These are phyloP conservation scores for Colletes latitarsis DNA, from an alignment of 1,140 invertebrate genomes.

Conservation along the genomic window DNA sequence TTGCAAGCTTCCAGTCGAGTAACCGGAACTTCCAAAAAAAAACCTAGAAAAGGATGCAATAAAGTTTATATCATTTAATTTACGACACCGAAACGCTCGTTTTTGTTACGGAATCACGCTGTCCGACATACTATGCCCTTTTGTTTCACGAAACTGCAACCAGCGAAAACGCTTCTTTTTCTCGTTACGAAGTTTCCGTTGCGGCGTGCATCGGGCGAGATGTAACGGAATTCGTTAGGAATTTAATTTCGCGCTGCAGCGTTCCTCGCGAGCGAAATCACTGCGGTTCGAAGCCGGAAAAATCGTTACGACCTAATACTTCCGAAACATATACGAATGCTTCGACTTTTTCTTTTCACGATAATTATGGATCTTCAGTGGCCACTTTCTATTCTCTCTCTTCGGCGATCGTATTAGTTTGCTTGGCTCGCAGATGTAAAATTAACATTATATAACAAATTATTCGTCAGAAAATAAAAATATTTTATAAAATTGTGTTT, in stretches of 20 bases:
- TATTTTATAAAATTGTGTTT: no score
- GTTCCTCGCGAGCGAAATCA: conserved; percentile 29
- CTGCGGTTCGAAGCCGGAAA: conserved; percentile 23
- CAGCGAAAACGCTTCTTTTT: conserved; percentile 32
- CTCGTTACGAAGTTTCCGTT: conserved; percentile 40
- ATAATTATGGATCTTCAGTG: background rate
- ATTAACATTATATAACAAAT: no score
- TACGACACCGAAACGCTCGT: background rate
- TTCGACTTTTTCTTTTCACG: background rate
- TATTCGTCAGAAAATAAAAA: no score
- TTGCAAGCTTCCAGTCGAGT: no score
- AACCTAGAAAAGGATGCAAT: background rate
- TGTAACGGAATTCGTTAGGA: conserved; percentile 61
- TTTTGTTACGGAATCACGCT: conserved; percentile 23
- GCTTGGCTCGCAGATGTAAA: no score
- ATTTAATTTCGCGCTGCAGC: conserved; percentile 57
- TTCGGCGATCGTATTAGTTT: background rate
- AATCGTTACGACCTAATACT: conserved; percentile 47
- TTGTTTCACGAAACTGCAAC: conserved; percentile 5
- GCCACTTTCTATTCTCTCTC: conserved; percentile 3
- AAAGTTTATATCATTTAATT: conserved; percentile 22
- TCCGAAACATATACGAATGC: conserved; percentile 32
- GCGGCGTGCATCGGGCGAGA: conserved; percentile 31
- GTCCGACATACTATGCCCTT: background rate
- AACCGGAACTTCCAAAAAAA: background rate